Evolutionary conservation across 2,888 invertebrate genomes (phyloP), one percentile per base, ranked within the genome.

Genomic region (Sinodicranocentrus sp.): DNA sequence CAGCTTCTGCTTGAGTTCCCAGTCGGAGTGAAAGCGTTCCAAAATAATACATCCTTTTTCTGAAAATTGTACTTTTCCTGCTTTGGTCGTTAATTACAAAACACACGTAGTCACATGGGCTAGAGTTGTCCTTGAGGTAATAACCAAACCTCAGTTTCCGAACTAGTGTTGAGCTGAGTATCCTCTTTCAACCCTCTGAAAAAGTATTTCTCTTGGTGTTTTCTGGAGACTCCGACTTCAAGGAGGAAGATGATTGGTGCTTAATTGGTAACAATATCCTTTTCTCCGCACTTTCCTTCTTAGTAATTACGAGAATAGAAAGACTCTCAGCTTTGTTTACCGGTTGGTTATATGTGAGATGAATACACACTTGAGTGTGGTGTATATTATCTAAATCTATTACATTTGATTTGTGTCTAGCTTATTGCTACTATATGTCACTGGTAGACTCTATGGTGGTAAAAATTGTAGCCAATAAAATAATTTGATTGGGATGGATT

Each of bases 31-130:
- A n/a, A 67, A 21, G 26, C 68, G 68, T 0, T 17, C 21, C 57
- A n/a, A 25, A 54, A 68, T 44, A 44, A 70, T 61, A 70, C 21
- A 44, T 70, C 54, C 23, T 43, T 67, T 28, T 21, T 76, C 8
- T 44, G 61, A 48, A 63, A 63, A 21, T 71, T 73, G 61, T 61
- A 26, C 52, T 48, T 75, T 75, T 21, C 5, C 52, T 1, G 23
- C 44, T 72, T 67, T 39, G 8, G 13, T 70, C 28, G 61, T 71
- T 79, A 79, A 79, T 79, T 79, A 79, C 71, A 33, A 54, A 71
- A 63, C 2, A 3, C 33, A 33, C 33, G 33, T 33, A 33, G 33
- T 39, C 54, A 76, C 54, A 39, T 2, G 21, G 61, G 63, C 52
- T 77, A 52, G 39, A n/a, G 33, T 39, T 68, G 70, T 68, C 77